These are phyloP conservation scores for Orbicella faveolata DNA, from an alignment of 64 coral and sea anemone species.

Conservation along the genomic window DNA sequence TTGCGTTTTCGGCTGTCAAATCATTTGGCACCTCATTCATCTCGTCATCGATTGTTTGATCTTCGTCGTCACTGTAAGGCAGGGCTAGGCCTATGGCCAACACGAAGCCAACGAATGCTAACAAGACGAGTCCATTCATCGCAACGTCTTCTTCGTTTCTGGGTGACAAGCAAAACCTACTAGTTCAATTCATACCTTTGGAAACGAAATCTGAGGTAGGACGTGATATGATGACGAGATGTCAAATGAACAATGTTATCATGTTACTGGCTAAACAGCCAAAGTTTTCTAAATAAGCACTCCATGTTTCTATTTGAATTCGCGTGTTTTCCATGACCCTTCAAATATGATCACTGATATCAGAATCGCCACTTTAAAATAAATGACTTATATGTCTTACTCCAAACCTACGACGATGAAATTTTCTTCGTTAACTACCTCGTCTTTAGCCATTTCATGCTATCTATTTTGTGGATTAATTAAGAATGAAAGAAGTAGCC, in stretches of 20 bases:
- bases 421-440: too few relatives aligned
- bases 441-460: too few relatives aligned
- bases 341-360: too few relatives aligned
- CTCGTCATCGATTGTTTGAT: not conserved
- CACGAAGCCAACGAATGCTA: conserved; percentile 1
- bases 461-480: too few relatives aligned
- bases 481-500: too few relatives aligned
- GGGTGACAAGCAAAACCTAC: not conserved
- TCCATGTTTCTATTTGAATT: too few relatives aligned
- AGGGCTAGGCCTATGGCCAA: not conserved
- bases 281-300: too few relatives aligned
- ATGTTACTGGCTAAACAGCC: not conserved
- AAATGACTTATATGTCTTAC: too few relatives aligned
- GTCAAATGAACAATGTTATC: not conserved
- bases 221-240: not conserved
- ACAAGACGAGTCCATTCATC: not conserved
- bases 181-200: not conserved
- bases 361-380: too few relatives aligned
- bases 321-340: too few relatives aligned
- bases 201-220: not conserved
- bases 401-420: too few relatives aligned
- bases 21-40: not conserved
- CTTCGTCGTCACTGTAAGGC: not conserved
- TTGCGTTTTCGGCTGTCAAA: not conserved
- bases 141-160: not conserved